Conservation (phyloP, 92 coral and sea anemone genomes). For the Heteractis magnifica region DNA sequence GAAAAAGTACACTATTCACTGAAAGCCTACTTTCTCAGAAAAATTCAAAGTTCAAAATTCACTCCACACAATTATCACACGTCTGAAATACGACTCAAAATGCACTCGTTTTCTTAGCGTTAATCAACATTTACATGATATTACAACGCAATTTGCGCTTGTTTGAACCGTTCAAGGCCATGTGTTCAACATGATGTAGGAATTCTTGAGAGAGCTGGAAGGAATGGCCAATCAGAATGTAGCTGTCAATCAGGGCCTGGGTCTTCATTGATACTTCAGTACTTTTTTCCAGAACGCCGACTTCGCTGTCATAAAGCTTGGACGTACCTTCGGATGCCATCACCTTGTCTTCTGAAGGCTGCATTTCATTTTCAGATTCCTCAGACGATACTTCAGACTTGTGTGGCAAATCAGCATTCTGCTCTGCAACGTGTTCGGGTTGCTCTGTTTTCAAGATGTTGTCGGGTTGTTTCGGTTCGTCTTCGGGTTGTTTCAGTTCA, state of each 20-base stretch:
- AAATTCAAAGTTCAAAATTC: too few species aligned
- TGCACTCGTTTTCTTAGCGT: background rate
- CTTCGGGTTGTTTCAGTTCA: conserved; percentile 2
- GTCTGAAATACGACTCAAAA: background rate
- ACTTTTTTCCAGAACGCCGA: conserved; percentile 2
- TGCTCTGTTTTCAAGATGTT: background rate
- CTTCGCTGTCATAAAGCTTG: background rate
- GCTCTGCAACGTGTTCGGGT: background rate
- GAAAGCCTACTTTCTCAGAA: too few species aligned
- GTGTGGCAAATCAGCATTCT: background rate
- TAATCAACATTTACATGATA: conserved; percentile 21
- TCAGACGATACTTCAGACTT: background rate
- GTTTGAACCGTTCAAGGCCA: conserved; percentile 1
- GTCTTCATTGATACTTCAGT: conserved; percentile 33
- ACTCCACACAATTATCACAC: too few species aligned
- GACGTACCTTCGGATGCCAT: conserved; percentile 4
- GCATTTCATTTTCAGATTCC: background rate
- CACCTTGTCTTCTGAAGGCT: background rate
- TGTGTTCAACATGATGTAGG: conserved; percentile 18
- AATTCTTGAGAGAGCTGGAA: conserved; percentile 16
- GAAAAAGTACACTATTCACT: too few species aligned
- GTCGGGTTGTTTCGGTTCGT: conserved; percentile 10
- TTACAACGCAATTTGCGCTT: conserved; percentile 23
- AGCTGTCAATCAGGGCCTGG: conserved; percentile 30
- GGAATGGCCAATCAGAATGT: conserved; percentile 23